Percentiles rank a stretch among this genome's conserved stretches.
phyloP scores from a whole-genome alignment of 2,797 vertebrate species.

The Acomys russatus region DNA sequence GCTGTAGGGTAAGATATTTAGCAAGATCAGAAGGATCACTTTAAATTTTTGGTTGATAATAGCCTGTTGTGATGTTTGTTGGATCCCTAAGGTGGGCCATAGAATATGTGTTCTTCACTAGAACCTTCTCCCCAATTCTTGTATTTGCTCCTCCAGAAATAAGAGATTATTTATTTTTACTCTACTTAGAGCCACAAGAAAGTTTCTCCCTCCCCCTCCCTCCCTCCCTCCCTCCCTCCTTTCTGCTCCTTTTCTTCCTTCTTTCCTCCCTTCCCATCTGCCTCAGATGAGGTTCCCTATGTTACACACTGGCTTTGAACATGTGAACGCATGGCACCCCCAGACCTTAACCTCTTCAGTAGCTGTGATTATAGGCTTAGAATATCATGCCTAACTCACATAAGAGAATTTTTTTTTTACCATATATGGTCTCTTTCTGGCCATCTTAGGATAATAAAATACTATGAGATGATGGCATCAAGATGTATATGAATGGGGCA shows the following conservation, averaged over 20 bases:
- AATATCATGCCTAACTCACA: background rate
- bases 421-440: background rate
- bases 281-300: too few relatives aligned
- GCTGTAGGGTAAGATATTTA: background rate
- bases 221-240: too few relatives aligned
- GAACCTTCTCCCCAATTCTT: slow-evolving; percentile 2
- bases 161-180: background rate
- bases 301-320: background rate
- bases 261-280: background rate
- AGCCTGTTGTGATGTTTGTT: slow-evolving; percentile 33
- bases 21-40: background rate
- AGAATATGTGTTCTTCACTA: background rate
- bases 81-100: background rate
- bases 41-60: background rate
- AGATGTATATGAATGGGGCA: background rate
- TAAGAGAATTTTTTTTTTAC: background rate
- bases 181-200: background rate
- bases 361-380: background rate
- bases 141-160: background rate
- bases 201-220: background rate
- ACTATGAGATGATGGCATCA: background rate
- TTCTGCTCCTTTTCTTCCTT: background rate
- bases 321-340: background rate
- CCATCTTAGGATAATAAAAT: slow-evolving; percentile 32
- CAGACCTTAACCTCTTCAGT: background rate